A percentile compares a stretch with the other conserved stretches of the same genome.
These are phyloP conservation scores for Hyla sarda DNA, from an alignment of 2,113 vertebrate species.

Conservation along the genomic window DNA sequence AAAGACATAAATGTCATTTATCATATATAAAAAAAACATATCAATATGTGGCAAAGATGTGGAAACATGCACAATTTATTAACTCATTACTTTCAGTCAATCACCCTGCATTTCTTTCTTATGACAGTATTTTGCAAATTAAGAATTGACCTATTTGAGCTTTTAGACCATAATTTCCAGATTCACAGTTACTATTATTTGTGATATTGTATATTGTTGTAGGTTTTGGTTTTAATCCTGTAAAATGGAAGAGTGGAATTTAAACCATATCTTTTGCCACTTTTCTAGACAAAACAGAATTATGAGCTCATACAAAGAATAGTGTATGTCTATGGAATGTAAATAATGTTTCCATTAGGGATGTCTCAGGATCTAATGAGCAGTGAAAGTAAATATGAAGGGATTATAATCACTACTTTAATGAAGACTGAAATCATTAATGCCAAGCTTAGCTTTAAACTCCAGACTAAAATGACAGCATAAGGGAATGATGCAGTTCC, in stretches of 20 bases:
- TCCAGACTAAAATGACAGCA: not conserved
- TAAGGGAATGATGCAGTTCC: not conserved
- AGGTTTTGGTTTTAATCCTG: not conserved
- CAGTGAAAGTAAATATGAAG: conserved; percentile 32
- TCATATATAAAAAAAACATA: too few species aligned
- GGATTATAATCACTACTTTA: conserved; percentile 25
- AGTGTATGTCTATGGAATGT: not conserved
- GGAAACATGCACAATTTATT: not conserved
- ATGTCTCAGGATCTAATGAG: conserved; percentile 20
- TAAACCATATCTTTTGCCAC: not conserved
- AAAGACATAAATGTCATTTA: not conserved
- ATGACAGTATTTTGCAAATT: not conserved
- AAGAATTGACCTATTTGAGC: not conserved
- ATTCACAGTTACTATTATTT: not conserved
- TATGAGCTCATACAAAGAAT: conserved; percentile 11
- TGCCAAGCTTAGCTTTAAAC: not conserved
- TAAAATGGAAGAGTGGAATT: conserved; percentile 24
- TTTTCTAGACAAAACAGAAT: conserved; percentile 23
- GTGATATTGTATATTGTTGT: conserved; percentile 20
- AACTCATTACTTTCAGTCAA: not conserved
- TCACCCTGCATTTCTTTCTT: not conserved
- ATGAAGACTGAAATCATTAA: conserved; percentile 12
- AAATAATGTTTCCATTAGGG: conserved; percentile 34
- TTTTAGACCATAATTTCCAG: not conserved
- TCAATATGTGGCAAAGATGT: not conserved